phyloP scores from a whole-genome alignment of 2,888 invertebrate genomes.

The Barypeithes pellucidus region DNA sequence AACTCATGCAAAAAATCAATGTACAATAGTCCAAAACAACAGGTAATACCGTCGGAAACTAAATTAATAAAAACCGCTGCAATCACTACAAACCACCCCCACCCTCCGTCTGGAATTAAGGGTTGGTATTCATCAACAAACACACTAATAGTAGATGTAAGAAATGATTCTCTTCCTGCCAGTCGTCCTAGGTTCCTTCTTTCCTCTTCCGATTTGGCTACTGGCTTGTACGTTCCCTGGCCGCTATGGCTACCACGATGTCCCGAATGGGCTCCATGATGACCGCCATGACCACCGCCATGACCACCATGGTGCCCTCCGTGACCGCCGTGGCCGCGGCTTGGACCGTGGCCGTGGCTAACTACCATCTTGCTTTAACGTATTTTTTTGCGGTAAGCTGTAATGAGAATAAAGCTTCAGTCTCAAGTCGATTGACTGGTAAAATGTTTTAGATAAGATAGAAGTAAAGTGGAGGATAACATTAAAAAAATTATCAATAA shows the following conservation, averaged over 20 bases:
- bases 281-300: constrained; percentile 20
- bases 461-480: constrained; percentile 1
- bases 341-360: constrained; percentile 33
- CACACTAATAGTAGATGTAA: constrained; percentile 57
- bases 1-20: constrained; percentile 80
- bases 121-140: constrained; percentile 67
- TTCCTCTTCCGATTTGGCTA: constrained; percentile 32
- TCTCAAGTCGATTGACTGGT: neutral
- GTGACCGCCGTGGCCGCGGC: constrained; percentile 22
- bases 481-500: neutral
- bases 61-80: constrained; percentile 90
- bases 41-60: constrained; percentile 94
- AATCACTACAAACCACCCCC: constrained; percentile 92
- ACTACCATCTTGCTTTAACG: constrained; percentile 28
- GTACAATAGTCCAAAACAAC: constrained; percentile 93
- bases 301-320: constrained; percentile 2
- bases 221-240: constrained; percentile 37
- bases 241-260: constrained; percentile 25
- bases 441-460: constrained; percentile 5
- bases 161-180: constrained; percentile 58
- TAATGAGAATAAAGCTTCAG: neutral
- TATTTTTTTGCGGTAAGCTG: neutral
- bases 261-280: constrained; percentile 25
- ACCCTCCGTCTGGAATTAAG: constrained; percentile 85
- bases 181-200: constrained; percentile 50